Base-by-base conservation (phyloP, 92 coral and sea anemone species). In the Micromussa lordhowensis region DNA sequence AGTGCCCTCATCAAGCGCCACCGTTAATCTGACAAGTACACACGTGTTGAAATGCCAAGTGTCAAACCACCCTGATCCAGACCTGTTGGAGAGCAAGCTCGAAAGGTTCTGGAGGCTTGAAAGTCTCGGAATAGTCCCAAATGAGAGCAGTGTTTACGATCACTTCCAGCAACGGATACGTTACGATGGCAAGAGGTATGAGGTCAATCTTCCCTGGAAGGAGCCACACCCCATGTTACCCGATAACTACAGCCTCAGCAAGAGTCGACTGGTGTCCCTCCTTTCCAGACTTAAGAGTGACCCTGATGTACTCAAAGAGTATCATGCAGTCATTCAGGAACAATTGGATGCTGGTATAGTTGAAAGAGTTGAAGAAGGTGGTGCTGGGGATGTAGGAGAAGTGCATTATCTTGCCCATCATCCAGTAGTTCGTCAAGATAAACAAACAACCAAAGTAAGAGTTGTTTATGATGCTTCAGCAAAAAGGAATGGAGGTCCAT, bases 191-290 rank as follows among this genome's bases (percentile, higher is more conserved):
- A 63, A 82, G 49, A 71, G 91, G 21, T 88, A 86, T 26, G 75
- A 80, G 38, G 96, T 87, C 4, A 77, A 63, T 32, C 83, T 83
- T 82, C 94, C 93, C 6, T 94, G 91, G 96, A 91, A 85, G 76
- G 82, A 88, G 71, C 8, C 87, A 61, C 87, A 87, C 51, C 74
- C 84, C 14, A 58, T 73, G 73, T 70, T 88, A 6, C 96, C 90
- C 30, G 92, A 85, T 68, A 91, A 88, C 75, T n/a, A n/a, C n/a
- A n/a, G n/a, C n/a, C n/a, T n/a, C n/a, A n/a, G n/a, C n/a, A n/a
- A n/a, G n/a, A n/a, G n/a, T n/a, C n/a, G n/a, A n/a, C n/a, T n/a
- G n/a, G n/a, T n/a, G n/a, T n/a, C n/a, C 88, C 59, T 89, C 19
- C 28, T 83, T 12, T 44, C 61, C 36, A 75, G 85, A 6, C 90